phyloP scores from a whole-genome alignment of 2,797 vertebrate genomes.

The Cercopithecus diana region DNA sequence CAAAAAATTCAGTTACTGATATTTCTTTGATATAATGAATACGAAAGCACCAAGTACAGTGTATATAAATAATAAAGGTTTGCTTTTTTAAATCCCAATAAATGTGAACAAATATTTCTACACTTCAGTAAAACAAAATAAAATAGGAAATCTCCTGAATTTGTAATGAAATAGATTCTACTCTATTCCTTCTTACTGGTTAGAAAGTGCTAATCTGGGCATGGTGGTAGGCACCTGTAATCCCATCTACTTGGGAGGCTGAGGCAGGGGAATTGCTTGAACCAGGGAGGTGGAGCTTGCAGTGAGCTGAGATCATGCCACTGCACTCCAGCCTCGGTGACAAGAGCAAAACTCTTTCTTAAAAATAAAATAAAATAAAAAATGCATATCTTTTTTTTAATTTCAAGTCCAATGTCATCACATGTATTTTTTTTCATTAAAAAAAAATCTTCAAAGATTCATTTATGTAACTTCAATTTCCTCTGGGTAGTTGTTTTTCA shows the following conservation, averaged over 20 bases:
- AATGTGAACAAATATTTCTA: not conserved
- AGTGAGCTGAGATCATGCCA: too few species aligned
- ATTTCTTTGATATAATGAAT: not conserved
- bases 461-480: conserved; percentile 51
- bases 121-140: conserved; percentile 16
- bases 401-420: not conserved
- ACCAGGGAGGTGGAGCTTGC: not conserved
- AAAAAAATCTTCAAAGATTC: not conserved
- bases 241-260: not conserved
- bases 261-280: not conserved
- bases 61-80: not conserved
- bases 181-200: not conserved
- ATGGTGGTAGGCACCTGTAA: not conserved
- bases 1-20: not conserved
- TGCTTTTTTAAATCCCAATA: not conserved
- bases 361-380: not conserved
- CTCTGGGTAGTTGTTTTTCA: conserved; percentile 35
- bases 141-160: conserved; percentile 12
- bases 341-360: not conserved
- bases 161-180: not conserved
- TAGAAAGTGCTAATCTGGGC: not conserved
- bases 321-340: too few species aligned
- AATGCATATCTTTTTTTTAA: not conserved
- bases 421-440: not conserved
- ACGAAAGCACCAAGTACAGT: not conserved